Base-by-base conservation (phyloP, 2,113 vertebrate genomes). In the Oxyura jamaicensis region DNA sequence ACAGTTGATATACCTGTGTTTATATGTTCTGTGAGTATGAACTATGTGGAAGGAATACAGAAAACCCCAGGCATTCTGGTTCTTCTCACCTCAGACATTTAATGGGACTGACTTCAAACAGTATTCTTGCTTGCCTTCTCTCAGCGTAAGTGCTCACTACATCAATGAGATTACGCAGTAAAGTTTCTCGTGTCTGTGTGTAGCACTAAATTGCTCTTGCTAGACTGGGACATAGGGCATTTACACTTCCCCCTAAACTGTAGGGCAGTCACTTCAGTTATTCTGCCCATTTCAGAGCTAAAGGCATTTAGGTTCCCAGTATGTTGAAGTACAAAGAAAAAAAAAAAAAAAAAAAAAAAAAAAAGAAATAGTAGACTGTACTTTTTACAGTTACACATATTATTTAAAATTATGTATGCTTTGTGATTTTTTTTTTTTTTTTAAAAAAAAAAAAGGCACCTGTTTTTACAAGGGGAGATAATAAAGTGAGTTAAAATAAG, bases 31-130 rank as follows among this genome's bases (percentile, higher is more conserved):
- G 12, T 25, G 48, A 72, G 60, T 73, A 94, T 35, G 83, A 94
- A 85, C 35, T 75, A 22, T 48, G 72, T 13, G 53, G 77, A 93
- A 91, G n/a, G 48, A 92, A 84, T 63, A 93, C 42, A 90, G 68
- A 8, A 95, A 91, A 89, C 36, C 8, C 10, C 3, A 23, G 88
- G 44, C 20, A 59, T 42, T 60, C 88, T 96, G 88, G 76, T 46
- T 93, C 91, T 95, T 73, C n/a, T 98, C 78, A 83, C 48, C 79
- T 58, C 33, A 65, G 92, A 90, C 89, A 86, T 65, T 88, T 83
- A 75, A 83, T 44, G 76, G 91, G 96, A 88, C n/a, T 89, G 52
- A 59, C 62, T 60, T 91, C 83, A 92, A 82, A 88, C 36, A 59
- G 19, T 39, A 52, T n/a, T 63, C 52, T 39, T 53, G 13, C 18